Base-by-base conservation (phyloP, 2,888 invertebrate genomes). In the Acleris emargana region DNA sequence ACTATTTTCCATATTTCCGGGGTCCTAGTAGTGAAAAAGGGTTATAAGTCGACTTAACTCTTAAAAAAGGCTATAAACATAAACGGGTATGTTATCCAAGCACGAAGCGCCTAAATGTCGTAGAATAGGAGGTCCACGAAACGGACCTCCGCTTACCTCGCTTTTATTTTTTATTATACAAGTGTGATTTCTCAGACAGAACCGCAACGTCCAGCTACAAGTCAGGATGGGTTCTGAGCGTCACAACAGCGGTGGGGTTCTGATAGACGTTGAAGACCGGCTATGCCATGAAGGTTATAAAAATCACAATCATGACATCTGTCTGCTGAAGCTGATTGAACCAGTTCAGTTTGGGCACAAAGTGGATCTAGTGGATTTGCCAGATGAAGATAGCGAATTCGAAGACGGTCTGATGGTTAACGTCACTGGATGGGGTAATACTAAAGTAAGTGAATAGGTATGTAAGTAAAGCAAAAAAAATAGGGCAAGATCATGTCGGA, bases 361-460 rank as follows among this genome's bases (percentile, higher is more conserved):
- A 53, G 71, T 71, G 0, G 58, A 20, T 7, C 64, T 58, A 32
- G 62, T 71, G 7, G 20, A 42, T n/a, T n/a, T 73, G n/a, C 62
- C 71, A 11, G 62, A 62, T 42, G 53, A 9, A 3, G 38, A 55
- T 18, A 2, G 42, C 1, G 54, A 68, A n/a, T 7, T 68, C 3
- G 59, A 51, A 20, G 66, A 60, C 3, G 58, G 67, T 0, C 55
- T 55, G 16, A 22, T 58, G 17, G 32, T 71, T 5, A 51, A 60
- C 1, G 61, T 68, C 11, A 70, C 68, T 13, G 71, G 71, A 16
- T 71, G 71, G 69, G 71, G 71, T n/a, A 32, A 58, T 42, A 68
- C 64, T 5, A 28, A 59, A 64, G 73, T 70, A 53, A 63, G 62
- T 32, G 7, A 32, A 32, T 11, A 3, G 11, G 2, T 22, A 22